A percentile compares a stretch with the other conserved stretches of the same genome.
phyloP scores from a whole-genome alignment of 2,888 invertebrate species.

The Strigamia maritima region DNA sequence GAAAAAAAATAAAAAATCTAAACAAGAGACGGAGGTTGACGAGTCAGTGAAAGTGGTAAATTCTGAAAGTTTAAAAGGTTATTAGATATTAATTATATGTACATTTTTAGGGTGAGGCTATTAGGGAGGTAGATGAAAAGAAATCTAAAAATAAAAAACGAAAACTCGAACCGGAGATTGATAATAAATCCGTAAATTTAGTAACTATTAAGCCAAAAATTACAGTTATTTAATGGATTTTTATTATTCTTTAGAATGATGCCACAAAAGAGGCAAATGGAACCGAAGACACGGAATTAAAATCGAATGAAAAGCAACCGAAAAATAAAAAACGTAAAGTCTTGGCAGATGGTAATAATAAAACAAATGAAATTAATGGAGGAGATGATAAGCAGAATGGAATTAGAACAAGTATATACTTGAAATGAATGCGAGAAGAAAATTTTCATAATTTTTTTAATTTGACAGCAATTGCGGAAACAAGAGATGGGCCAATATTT shows the following conservation, averaged over 20 bases:
- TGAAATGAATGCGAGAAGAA: not conserved
- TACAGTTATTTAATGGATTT: no score
- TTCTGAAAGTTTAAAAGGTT: not conserved
- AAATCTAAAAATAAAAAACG: constrained; percentile 58
- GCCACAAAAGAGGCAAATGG: constrained; percentile 45
- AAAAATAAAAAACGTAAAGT: constrained; percentile 51
- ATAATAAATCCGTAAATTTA: constrained; percentile 24
- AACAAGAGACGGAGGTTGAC: not conserved
- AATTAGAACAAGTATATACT: not conserved
- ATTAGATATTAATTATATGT: no score
- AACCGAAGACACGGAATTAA: constrained; percentile 40
- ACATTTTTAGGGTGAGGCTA: not conserved
- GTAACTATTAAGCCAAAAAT: not conserved
- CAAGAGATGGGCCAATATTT: constrained; percentile 43
- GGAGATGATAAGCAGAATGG: not conserved
- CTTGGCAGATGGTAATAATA: constrained; percentile 42
- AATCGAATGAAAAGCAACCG: constrained; percentile 49
- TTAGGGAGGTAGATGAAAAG: constrained; percentile 43
- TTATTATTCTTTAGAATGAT: not conserved
- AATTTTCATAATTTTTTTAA: not conserved
- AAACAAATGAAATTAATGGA: constrained; percentile 43
- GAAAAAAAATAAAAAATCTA: not conserved
- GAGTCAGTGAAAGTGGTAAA: not conserved
- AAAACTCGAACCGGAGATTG: constrained; percentile 35
- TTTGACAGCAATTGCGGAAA: not conserved